Conservation (phyloP, 2,888 invertebrate genomes). For the Euplagia quadripunctaria region DNA sequence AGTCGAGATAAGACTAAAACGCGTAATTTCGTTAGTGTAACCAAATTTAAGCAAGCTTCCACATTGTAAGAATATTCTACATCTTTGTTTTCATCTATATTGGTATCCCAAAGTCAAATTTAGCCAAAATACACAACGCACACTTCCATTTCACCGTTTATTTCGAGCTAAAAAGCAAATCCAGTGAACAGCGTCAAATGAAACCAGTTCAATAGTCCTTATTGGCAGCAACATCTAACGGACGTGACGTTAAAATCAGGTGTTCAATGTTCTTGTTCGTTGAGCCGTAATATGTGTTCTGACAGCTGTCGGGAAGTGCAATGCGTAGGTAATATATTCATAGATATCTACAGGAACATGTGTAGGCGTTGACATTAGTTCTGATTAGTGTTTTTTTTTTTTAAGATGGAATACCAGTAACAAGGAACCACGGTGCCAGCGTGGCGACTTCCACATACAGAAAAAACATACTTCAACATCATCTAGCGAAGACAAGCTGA, state of each 20-base stretch:
- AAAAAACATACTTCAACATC: too few species aligned
- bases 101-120: not conserved
- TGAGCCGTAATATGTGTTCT: conserved; percentile 34
- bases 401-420: too few species aligned
- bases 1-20: too few species aligned
- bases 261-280: conserved; percentile 35
- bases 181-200: not conserved
- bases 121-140: not conserved
- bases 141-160: not conserved
- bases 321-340: not conserved
- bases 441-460: too few species aligned
- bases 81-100: not conserved
- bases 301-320: conserved; percentile 24
- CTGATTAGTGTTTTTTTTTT: too few species aligned
- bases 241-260: conserved; percentile 43
- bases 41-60: too few species aligned
- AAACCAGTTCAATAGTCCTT: not conserved
- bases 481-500: too few species aligned
- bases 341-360: not conserved
- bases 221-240: conserved; percentile 40
- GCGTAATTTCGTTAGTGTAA: too few species aligned
- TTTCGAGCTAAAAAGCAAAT: not conserved
- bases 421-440: too few species aligned
- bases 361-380: not conserved
- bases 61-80: not conserved